A percentile compares a stretch with the other conserved stretches of the same genome.
Conservation (phyloP, 2,113 vertebrate species). For the Pedionomus torquatus region DNA sequence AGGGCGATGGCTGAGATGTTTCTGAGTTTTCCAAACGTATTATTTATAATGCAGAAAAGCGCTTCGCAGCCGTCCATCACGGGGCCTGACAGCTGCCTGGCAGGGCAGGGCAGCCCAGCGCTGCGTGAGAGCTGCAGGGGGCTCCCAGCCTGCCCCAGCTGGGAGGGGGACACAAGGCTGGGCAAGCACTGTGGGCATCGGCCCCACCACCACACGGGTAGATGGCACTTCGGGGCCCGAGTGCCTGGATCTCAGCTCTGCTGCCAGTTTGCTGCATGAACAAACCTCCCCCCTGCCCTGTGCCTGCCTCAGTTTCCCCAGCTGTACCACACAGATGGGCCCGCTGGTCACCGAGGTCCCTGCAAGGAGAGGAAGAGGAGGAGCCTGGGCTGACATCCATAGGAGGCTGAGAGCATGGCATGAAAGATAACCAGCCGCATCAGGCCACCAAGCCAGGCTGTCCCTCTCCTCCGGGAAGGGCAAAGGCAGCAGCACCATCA, state of each 20-base stretch:
- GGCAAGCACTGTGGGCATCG: accelerated
- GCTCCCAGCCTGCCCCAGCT: not conserved
- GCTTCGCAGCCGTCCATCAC: not conserved
- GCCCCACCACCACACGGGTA: accelerated
- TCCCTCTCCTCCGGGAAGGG: not conserved
- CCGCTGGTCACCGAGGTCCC: accelerated
- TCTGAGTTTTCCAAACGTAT: not conserved
- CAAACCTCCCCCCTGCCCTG: not conserved
- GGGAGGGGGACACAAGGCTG: not conserved
- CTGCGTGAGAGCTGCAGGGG: accelerated
- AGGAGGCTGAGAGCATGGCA: not conserved
- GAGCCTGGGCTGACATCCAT: not conserved
- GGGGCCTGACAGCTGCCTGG: not conserved
- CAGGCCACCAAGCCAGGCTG: not conserved
- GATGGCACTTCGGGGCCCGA: accelerated
- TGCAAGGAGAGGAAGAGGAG: not conserved
- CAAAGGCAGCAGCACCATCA: accelerated
- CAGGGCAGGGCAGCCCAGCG: not conserved
- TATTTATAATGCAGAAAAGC: not conserved
- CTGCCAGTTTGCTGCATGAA: accelerated
- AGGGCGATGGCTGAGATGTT: not conserved
- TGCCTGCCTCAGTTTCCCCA: conserved; percentile 45
- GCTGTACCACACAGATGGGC: accelerated
- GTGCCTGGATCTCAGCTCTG: accelerated
- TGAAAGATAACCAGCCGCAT: not conserved